A percentile compares a stretch with the other conserved stretches of the same genome.
Evolutionary conservation across 2,113 vertebrate genomes (phyloP).

Genomic region (Passer domesticus): DNA sequence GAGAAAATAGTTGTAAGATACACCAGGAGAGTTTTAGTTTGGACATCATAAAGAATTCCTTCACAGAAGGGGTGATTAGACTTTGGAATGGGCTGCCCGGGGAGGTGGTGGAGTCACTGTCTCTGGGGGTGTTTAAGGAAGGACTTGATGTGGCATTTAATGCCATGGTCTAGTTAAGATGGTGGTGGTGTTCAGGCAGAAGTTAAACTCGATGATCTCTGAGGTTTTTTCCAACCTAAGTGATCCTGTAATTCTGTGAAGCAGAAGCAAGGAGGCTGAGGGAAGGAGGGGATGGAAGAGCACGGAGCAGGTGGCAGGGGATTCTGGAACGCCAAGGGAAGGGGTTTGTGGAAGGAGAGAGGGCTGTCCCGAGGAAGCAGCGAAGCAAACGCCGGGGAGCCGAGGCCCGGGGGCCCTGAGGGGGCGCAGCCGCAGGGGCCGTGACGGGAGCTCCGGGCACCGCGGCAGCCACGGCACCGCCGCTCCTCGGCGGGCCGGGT

Average conservation of each 20-base stretch:
- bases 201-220: background rate
- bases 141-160: background rate
- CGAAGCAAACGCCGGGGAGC: too few relatives aligned
- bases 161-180: background rate
- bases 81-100: background rate
- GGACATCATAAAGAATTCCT: background rate
- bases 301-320: background rate
- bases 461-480: too few relatives aligned
- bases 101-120: background rate
- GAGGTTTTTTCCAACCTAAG: background rate
- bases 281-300: too few relatives aligned
- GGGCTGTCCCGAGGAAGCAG: fast-evolving
- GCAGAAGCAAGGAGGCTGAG: background rate
- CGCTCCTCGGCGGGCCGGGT: background rate
- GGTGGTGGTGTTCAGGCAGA: background rate
- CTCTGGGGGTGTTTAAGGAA: background rate
- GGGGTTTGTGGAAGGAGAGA: too few relatives aligned
- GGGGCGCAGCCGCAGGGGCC: background rate
- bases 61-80: background rate
- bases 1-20: fast-evolving
- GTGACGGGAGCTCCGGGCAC: fast-evolving
- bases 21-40: fast-evolving
- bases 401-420: fast-evolving
- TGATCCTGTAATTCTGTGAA: background rate
- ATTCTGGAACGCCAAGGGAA: background rate